Conservation (phyloP, 2,797 vertebrate genomes). For the Eulemur mongoz region DNA sequence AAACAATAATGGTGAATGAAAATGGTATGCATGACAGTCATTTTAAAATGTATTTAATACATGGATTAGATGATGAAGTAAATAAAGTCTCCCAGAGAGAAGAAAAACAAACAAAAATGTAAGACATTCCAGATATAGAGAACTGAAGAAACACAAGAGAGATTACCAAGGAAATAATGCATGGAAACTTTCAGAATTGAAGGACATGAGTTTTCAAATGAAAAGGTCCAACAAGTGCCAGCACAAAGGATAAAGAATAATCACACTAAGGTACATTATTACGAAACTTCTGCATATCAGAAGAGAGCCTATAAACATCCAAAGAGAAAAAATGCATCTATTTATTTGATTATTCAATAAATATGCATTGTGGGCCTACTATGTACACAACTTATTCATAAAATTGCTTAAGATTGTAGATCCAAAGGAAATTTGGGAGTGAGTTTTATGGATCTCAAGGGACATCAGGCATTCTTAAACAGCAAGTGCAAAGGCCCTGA, state of each 20-base stretch:
- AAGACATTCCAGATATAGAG: not conserved
- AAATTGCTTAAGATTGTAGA: not conserved
- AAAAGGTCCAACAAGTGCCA: not conserved
- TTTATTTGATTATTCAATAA: not conserved
- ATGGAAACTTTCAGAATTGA: not conserved
- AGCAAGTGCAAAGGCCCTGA: not conserved
- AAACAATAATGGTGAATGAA: not conserved
- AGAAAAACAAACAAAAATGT: not conserved
- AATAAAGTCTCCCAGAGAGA: not conserved
- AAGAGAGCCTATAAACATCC: not conserved
- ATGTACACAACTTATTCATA: not conserved
- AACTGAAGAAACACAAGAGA: not conserved
- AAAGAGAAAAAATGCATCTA: not conserved
- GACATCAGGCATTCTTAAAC: not conserved
- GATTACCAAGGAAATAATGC: not conserved
- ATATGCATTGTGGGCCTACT: not conserved
- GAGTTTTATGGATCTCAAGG: not conserved
- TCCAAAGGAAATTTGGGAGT: not conserved
- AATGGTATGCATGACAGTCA: not conserved
- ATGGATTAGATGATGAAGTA: not conserved
- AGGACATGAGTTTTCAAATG: not conserved
- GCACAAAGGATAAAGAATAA: not conserved
- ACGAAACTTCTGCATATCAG: not conserved
- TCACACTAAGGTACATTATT: not conserved
- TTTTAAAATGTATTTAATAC: not conserved